Conservation (phyloP, 2,113 vertebrate genomes). For the Suricata suricatta region DNA sequence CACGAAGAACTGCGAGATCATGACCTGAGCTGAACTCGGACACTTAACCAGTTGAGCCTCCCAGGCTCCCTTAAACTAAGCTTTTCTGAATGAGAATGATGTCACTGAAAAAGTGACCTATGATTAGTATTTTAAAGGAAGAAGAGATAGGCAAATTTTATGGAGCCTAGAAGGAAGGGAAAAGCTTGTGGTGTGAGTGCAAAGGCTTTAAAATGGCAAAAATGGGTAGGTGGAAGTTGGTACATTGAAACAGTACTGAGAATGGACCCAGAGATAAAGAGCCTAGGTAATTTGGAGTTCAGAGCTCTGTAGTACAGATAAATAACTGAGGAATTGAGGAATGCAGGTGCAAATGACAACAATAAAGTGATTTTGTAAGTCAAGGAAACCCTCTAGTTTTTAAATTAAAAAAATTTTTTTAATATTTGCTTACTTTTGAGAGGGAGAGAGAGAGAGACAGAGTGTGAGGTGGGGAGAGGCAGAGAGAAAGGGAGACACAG, state of each 20-base stretch:
- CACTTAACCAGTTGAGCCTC: too few relatives aligned
- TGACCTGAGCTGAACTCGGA: too few relatives aligned
- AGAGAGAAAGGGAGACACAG: too few relatives aligned
- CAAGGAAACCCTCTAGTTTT: not conserved
- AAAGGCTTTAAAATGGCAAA: not conserved
- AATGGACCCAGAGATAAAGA: not conserved
- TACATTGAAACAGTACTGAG: not conserved
- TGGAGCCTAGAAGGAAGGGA: not conserved
- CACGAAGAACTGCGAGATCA: too few relatives aligned
- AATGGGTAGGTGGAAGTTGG: not conserved
- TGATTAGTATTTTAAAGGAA: conserved; percentile 40
- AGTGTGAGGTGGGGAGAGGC: too few relatives aligned
- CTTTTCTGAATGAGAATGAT: not conserved
- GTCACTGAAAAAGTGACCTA: not conserved
- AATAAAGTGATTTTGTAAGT: conserved; percentile 25
- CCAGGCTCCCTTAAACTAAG: not conserved
- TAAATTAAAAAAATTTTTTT: too few relatives aligned
- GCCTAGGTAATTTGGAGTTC: not conserved
- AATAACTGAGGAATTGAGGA: conserved; percentile 13
- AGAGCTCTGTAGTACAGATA: not conserved
- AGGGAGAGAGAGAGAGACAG: too few relatives aligned
- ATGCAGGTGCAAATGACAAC: not conserved
- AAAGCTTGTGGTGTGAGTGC: not conserved
- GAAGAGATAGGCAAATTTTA: not conserved
- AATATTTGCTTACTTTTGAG: too few relatives aligned